These are phyloP conservation scores for Macrochelys suwanniensis DNA, from an alignment of 2,797 vertebrate species.

Conservation along the genomic window DNA sequence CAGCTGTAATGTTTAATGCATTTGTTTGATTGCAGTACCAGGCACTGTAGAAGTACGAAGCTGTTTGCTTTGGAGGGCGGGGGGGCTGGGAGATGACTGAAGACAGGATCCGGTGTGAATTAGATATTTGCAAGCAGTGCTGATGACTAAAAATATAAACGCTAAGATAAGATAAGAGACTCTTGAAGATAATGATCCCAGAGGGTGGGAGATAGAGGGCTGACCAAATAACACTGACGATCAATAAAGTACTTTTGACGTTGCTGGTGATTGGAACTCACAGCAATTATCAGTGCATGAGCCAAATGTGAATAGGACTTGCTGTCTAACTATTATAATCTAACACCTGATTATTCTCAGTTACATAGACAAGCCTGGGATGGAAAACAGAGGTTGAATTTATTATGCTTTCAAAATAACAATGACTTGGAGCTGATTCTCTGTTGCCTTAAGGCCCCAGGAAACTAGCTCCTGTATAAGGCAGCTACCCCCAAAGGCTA, in stretches of 20 bases:
- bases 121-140: slow-evolving; percentile 19
- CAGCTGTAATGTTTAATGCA: slow-evolving; percentile 26
- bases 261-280: slow-evolving; percentile 16
- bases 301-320: slow-evolving; percentile 10
- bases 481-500: neutral
- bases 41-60: neutral
- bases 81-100: neutral
- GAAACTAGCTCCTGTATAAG: neutral
- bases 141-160: slow-evolving; percentile 31
- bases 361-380: neutral
- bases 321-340: neutral
- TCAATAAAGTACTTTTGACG: slow-evolving; percentile 51
- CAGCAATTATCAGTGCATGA: slow-evolving; percentile 13
- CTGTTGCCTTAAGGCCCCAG: neutral
- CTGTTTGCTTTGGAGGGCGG: neutral
- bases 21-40: slow-evolving; percentile 22
- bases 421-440: neutral
- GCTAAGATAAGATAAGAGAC: slow-evolving; percentile 33
- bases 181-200: slow-evolving; percentile 51
- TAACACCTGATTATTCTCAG: neutral
- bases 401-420: neutral
- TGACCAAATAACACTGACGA: slow-evolving; percentile 28
- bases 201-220: slow-evolving; percentile 38
- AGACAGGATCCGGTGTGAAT: slow-evolving; percentile 28
- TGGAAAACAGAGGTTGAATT: neutral